Evolutionary conservation across 2,113 vertebrate species (phyloP).

Genomic region (Pimephales promelas): DNA sequence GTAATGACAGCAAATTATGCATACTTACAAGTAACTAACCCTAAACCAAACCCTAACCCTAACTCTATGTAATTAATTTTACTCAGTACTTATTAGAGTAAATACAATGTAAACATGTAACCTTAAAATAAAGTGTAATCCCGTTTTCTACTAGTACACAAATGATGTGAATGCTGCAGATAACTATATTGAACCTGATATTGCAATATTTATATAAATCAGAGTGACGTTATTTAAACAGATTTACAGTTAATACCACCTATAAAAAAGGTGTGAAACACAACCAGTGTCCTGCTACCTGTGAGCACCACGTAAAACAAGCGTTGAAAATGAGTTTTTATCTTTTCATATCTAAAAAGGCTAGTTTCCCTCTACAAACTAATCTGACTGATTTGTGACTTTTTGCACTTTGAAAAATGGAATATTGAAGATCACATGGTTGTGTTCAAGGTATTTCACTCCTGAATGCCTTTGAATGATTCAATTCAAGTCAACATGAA

Average conservation of each 20-base stretch:
- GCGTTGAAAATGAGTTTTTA: not conserved
- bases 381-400: not conserved
- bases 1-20: too few relatives aligned
- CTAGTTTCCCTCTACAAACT: not conserved
- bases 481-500: not conserved
- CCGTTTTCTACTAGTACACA: not conserved
- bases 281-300: not conserved
- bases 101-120: too few relatives aligned
- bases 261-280: not conserved
- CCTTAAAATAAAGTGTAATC: too few relatives aligned
- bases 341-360: not conserved
- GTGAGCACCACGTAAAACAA: not conserved
- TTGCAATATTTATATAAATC: not conserved
- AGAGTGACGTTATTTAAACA: not conserved
- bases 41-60: too few relatives aligned
- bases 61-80: too few relatives aligned
- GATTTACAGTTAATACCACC: not conserved
- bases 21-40: too few relatives aligned
- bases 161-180: not conserved
- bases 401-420: not conserved
- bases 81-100: too few relatives aligned
- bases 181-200: not conserved
- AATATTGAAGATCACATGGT: not conserved
- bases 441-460: not conserved
- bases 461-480: not conserved